Evolutionary conservation across 2,888 invertebrate genomes (phyloP).

Genomic region (Syrphus vitripennis): DNA sequence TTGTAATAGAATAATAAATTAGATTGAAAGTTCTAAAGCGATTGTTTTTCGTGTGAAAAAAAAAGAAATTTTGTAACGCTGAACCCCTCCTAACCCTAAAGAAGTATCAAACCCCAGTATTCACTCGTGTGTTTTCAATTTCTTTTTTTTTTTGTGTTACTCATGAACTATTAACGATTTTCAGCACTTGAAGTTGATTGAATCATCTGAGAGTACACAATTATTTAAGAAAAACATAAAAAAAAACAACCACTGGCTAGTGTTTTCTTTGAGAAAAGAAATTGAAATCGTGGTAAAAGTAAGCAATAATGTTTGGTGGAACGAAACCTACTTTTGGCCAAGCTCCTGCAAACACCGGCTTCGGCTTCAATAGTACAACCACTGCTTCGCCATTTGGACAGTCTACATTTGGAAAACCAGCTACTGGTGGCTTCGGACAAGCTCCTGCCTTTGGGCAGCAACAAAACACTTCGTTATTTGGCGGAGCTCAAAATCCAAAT

Average conservation of each 20-base stretch:
- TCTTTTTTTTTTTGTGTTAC: slow-evolving; percentile 6
- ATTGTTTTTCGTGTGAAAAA: neutral
- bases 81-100: neutral
- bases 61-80: neutral
- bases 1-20: neutral
- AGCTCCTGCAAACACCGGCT: slow-evolving; percentile 77
- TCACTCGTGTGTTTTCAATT: slow-evolving; percentile 32
- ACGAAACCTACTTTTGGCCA: slow-evolving; percentile 82
- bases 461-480: slow-evolving; percentile 83
- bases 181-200: slow-evolving; percentile 23
- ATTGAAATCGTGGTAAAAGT: neutral
- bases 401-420: slow-evolving; percentile 83
- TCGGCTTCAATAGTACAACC: slow-evolving; percentile 77
- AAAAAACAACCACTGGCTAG: neutral
- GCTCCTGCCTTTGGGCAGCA: slow-evolving; percentile 86
- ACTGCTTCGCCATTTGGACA: slow-evolving; percentile 81
- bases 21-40: neutral
- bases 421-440: slow-evolving; percentile 85
- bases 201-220: neutral
- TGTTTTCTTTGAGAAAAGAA: neutral
- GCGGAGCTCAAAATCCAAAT: slow-evolving; percentile 81
- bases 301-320: slow-evolving; percentile 77
- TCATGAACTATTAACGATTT: slow-evolving; percentile 33
- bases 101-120: neutral
- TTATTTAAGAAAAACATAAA: neutral